These are phyloP conservation scores for Montipora efflorescens DNA, from an alignment of 64 coral and sea anemone genomes.

Conservation along the genomic window DNA sequence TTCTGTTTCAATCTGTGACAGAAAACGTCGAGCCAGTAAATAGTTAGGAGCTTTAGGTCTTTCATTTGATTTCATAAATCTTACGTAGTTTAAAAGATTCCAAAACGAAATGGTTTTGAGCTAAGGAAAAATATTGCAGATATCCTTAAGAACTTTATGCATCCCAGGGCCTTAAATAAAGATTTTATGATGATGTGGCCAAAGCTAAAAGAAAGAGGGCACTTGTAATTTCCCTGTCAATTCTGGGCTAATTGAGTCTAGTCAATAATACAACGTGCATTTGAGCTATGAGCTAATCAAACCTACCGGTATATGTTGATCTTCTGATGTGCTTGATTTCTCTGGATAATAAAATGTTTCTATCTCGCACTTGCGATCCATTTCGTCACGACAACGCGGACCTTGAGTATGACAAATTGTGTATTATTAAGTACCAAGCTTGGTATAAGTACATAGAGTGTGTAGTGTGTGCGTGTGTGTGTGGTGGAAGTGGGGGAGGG, in stretches of 20 bases:
- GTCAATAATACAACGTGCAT: too few species aligned
- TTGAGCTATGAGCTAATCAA: too few species aligned
- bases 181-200: too few species aligned
- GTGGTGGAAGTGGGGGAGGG: too few species aligned
- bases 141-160: too few species aligned
- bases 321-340: constrained; percentile 67
- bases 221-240: too few species aligned
- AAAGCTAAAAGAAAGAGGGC: too few species aligned
- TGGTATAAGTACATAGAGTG: too few species aligned
- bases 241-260: too few species aligned
- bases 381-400: constrained; percentile 83
- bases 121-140: too few species aligned
- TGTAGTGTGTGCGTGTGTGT: too few species aligned
- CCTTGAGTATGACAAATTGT: constrained; percentile 19
- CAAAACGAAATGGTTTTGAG: not conserved
- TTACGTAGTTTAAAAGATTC: not conserved
- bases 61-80: not conserved
- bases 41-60: not conserved
- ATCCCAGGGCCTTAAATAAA: too few species aligned
- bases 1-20: constrained; percentile 85
- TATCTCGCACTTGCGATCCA: constrained; percentile 83
- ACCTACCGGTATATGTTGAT: constrained; percentile 83
- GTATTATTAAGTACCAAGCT: not conserved
- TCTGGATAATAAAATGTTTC: constrained; percentile 84
- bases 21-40: not conserved